Evolutionary conservation across 2,888 invertebrate genomes (phyloP), one percentile per base, ranked within the genome.

Genomic region (Agrochola circellaris): DNA sequence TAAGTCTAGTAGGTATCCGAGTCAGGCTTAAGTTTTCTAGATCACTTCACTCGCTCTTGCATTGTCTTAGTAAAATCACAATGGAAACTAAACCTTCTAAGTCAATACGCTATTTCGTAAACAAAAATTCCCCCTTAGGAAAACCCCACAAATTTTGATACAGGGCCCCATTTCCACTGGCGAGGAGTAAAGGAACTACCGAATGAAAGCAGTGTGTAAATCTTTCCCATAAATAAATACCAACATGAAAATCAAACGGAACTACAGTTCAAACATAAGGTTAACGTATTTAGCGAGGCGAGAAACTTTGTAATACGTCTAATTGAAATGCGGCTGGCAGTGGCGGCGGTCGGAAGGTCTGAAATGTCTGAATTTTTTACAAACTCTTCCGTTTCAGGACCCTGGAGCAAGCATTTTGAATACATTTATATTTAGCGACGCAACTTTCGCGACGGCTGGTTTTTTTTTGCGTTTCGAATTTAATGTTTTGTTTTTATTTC

Each of bases 311-410:
- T 82, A 86, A 85, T 77, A 69, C 68, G 66, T 77, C 79, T 87
- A 90, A 89, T 90, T 90, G 88, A 90, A 89, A 89, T 75, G 82
- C 84, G 83, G 80, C 82, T 45, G 9, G 42, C 26, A 23, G 26
- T 23, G 34, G 23, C 20, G 65, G 42, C 66, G 26, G 65, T 45
- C 30, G 80, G 75, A 70, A 71, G 56, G 6, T 68, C 77, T 89
- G 85, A 89, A 88, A 87, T 85, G 11, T 75, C 79, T 89, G 85
- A 89, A 86, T 89, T 89, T 89, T 89, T 89, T 84, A 89, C 79
- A 66, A 85, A 86, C 82, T 84, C 85, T 66, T 86, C 81, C 83
- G 73, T 34, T 75, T 45, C 74, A 72, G 65, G 64, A 73, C 62
- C 65, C 42, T 30, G 42, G 66, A 73, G 66, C 69, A 60, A 72